phyloP scores from a whole-genome alignment of 1,140 invertebrate species.

The Babylonia areolata region DNA sequence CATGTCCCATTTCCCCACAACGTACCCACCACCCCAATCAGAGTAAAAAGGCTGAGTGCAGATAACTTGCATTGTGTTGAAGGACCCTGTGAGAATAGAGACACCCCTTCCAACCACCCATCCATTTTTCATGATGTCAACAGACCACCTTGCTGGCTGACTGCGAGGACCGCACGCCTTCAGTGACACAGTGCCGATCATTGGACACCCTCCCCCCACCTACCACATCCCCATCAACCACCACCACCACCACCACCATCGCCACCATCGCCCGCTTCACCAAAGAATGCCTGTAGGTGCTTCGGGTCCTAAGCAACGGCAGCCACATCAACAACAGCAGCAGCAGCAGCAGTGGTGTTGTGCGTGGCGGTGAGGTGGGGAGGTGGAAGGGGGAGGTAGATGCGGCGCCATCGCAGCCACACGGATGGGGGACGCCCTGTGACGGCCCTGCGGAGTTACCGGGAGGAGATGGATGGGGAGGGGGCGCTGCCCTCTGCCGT shows the following conservation, averaged over 20 bases:
- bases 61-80: no score
- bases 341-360: no score
- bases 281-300: constrained; percentile 1
- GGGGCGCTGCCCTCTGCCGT: constrained; percentile 29
- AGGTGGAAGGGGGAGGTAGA: constrained; percentile 17
- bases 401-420: constrained; percentile 45
- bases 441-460: constrained; percentile 28
- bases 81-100: no score
- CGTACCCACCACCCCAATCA: no score
- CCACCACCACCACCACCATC: background rate
- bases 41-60: no score
- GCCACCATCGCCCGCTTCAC: background rate
- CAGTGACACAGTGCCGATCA: background rate
- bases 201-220: background rate
- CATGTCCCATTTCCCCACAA: no score
- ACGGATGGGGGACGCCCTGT: constrained; percentile 37
- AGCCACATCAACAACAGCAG: background rate
- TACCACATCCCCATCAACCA: background rate
- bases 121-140: background rate
- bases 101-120: background rate
- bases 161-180: background rate
- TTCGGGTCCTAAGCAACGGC: background rate
- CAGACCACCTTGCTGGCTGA: background rate
- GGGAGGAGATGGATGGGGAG: constrained; percentile 46
- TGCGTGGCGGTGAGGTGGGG: no score